These are phyloP conservation scores for Phenganax stokvisi DNA, from an alignment of 92 coral and sea anemone genomes.

Conservation along the genomic window DNA sequence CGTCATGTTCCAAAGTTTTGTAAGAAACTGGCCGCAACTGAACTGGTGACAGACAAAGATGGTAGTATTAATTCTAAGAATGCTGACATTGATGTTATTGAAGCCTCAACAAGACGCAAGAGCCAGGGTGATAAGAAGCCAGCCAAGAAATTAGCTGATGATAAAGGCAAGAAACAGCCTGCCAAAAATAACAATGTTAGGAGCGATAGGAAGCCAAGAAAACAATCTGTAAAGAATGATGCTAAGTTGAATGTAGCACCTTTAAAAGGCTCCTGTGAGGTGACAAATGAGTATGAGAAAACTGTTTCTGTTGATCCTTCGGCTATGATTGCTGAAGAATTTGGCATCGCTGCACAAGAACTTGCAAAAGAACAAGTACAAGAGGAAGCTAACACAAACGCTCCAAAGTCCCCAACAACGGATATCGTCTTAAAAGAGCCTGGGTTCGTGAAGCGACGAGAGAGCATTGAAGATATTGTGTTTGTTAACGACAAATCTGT, in stretches of 20 bases:
- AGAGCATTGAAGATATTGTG: not conserved
- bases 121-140: constrained; percentile 1
- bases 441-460: not conserved
- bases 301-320: not conserved
- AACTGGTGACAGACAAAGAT: not conserved
- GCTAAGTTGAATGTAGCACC: not conserved
- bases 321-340: not conserved
- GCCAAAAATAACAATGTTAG: not conserved
- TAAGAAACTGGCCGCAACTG: not conserved
- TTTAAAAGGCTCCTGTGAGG: not conserved
- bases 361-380: not conserved
- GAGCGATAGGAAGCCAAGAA: not conserved
- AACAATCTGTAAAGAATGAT: not conserved
- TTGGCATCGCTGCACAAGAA: not conserved
- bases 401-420: not conserved
- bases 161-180: not conserved
- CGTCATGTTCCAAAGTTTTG: too few species aligned
- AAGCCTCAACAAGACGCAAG: not conserved
- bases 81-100: not conserved
- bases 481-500: constrained; percentile 33
- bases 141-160: not conserved
- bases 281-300: not conserved
- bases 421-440: not conserved
- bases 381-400: not conserved
- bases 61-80: not conserved